phyloP scores from a whole-genome alignment of 2,888 invertebrate species.

The Brachyptera risi region DNA sequence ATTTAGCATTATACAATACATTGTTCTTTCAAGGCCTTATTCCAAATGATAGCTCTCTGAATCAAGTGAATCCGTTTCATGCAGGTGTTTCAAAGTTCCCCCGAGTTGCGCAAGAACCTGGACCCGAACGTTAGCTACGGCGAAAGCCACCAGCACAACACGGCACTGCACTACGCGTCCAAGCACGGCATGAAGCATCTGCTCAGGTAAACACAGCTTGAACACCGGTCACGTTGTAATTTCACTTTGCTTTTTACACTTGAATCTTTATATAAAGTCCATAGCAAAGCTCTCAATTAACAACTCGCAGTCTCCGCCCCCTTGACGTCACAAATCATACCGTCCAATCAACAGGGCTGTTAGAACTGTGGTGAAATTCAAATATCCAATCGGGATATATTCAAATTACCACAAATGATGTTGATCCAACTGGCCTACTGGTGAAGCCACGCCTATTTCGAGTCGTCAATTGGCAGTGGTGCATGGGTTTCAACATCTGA shows the following conservation, averaged over 20 bases:
- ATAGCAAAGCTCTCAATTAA: not conserved
- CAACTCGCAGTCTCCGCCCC: too few species aligned
- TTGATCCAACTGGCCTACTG: too few species aligned
- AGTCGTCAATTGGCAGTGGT: too few species aligned
- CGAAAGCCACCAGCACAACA: slow-evolving; percentile 61
- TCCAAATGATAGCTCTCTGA: not conserved
- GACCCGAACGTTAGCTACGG: slow-evolving; percentile 65
- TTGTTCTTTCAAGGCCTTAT: not conserved
- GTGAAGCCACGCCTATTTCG: too few species aligned
- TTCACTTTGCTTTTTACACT: too few species aligned
- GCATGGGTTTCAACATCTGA: too few species aligned
- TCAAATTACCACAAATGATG: too few species aligned
- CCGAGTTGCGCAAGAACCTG: slow-evolving; percentile 58
- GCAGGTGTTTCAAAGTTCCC: slow-evolving; percentile 55
- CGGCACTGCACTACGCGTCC: slow-evolving; percentile 62
- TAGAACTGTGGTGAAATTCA: too few species aligned
- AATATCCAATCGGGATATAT: too few species aligned
- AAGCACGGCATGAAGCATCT: slow-evolving; percentile 62
- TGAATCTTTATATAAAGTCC: not conserved
- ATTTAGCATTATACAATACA: not conserved
- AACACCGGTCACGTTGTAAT: too few species aligned
- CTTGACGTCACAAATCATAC: too few species aligned
- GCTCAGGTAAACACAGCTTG: slow-evolving; percentile 44
- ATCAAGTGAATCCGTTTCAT: slow-evolving; percentile 30
- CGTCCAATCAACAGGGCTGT: too few species aligned